These are phyloP conservation scores for Condylura cristata DNA, from an alignment of 2,113 vertebrate species.

Conservation along the genomic window DNA sequence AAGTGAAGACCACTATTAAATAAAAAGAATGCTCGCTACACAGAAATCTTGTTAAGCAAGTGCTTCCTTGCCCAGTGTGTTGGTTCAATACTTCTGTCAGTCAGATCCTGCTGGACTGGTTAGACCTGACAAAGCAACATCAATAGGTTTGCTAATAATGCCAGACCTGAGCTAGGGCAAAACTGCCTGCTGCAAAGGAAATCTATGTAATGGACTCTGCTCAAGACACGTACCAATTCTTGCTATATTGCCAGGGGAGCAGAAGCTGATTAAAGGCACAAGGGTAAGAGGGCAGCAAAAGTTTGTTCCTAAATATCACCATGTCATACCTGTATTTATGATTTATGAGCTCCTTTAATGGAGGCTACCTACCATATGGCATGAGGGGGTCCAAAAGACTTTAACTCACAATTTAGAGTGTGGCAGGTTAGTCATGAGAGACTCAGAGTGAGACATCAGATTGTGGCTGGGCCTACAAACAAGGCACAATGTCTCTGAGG, in stretches of 20 bases:
- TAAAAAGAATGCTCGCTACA: background rate
- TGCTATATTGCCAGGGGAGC: background rate
- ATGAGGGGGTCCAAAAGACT: background rate
- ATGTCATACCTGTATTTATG: background rate
- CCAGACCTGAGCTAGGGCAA: background rate
- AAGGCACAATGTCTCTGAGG: background rate
- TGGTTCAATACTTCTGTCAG: background rate
- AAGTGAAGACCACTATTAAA: background rate
- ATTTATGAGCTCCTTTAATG: slow-evolving; percentile 7
- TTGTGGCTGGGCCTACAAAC: slow-evolving; percentile 4
- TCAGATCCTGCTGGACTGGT: slow-evolving; percentile 52
- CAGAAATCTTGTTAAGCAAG: slow-evolving; percentile 39
- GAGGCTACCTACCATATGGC: background rate
- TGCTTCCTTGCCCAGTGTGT: background rate
- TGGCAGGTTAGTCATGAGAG: background rate
- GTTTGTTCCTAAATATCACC: background rate
- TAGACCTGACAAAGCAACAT: slow-evolving; percentile 46
- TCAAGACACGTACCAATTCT: slow-evolving; percentile 42
- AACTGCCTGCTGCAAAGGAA: background rate
- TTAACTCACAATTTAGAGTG: slow-evolving; percentile 3
- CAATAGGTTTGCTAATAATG: slow-evolving; percentile 25
- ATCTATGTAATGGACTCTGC: slow-evolving; percentile 8
- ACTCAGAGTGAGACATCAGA: too few species aligned
- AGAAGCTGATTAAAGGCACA: slow-evolving; percentile 47
- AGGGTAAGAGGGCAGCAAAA: background rate